phyloP scores from a whole-genome alignment of 1,140 invertebrate genomes.

The Drosophila nikananu region DNA sequence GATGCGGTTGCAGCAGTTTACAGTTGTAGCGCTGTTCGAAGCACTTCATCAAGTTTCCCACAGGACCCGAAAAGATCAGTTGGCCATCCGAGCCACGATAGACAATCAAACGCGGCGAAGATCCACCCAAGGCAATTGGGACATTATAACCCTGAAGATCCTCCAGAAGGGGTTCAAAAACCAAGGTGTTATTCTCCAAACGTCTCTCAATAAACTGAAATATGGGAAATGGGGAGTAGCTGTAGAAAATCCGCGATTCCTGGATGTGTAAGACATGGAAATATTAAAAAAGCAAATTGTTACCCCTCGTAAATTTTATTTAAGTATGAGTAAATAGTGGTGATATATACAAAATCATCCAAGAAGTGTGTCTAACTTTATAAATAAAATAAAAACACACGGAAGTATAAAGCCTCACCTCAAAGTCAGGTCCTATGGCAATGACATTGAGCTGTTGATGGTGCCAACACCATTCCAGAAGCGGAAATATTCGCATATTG shows the following conservation, averaged over 20 bases:
- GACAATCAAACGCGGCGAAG: conserved; percentile 64
- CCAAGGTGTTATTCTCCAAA: conserved; percentile 6
- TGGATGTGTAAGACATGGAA: conserved; percentile 24
- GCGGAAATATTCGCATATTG: background rate
- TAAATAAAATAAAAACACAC: background rate
- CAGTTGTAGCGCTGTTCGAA: conserved; percentile 64
- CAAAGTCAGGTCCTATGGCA: conserved; percentile 44
- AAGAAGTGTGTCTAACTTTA: background rate
- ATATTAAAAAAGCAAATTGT: too few species aligned
- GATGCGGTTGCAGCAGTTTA: conserved; percentile 36
- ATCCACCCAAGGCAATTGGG: conserved; percentile 58
- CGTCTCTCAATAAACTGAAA: conserved; percentile 44
- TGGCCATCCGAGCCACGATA: conserved; percentile 36
- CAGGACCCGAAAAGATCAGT: conserved; percentile 39
- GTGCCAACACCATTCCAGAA: conserved; percentile 61
- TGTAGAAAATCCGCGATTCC: conserved; percentile 50
- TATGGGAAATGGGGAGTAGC: conserved; percentile 64
- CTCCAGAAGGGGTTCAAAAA: conserved; percentile 25
- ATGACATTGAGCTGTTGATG: conserved; percentile 62
- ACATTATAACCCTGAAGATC: conserved; percentile 57
- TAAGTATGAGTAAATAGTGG: too few species aligned
- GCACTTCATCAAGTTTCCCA: conserved; percentile 58
- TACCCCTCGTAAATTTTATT: background rate
- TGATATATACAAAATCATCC: background rate
- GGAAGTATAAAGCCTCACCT: conserved; percentile 35